Percentiles rank a stretch among this genome's conserved stretches.
These are phyloP conservation scores for Tachysurus fulvidraco DNA, from an alignment of 2,113 vertebrate genomes.

Conservation along the genomic window DNA sequence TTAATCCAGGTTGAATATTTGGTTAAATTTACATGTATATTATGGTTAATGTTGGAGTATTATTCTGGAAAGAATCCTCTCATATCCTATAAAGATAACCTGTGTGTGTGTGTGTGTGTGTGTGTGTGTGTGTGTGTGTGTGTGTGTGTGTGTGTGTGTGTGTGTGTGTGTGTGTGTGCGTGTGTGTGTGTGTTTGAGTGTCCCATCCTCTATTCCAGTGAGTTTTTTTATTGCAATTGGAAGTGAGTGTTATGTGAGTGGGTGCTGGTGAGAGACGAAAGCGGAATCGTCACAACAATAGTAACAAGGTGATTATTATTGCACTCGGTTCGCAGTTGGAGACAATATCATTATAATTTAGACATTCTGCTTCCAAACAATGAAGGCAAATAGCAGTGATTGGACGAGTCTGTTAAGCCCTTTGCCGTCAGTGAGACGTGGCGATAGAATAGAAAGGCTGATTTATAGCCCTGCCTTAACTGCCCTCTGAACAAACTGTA, in stretches of 20 bases:
- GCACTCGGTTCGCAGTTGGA: slow-evolving; percentile 56
- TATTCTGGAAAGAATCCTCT: background rate
- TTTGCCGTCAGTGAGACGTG: slow-evolving; percentile 51
- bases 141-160: background rate
- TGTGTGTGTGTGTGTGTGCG: background rate
- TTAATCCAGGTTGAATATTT: background rate
- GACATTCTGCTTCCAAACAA: slow-evolving; percentile 46
- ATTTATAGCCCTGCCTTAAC: slow-evolving; percentile 55
- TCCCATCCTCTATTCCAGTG: background rate
- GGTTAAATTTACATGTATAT: background rate
- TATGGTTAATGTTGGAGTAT: background rate
- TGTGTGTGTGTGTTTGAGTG: no score
- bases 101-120: background rate
- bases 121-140: slow-evolving; percentile 1
- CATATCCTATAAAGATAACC: background rate
- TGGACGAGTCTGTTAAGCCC: slow-evolving; percentile 53
- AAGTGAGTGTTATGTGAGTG: slow-evolving; percentile 43
- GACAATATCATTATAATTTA: slow-evolving; percentile 55
- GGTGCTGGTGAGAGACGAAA: slow-evolving; percentile 41
- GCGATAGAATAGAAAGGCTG: slow-evolving; percentile 53
- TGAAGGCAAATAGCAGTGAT: slow-evolving; percentile 52
- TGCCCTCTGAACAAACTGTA: slow-evolving; percentile 55
- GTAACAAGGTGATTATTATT: slow-evolving; percentile 55
- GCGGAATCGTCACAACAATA: slow-evolving; percentile 36
- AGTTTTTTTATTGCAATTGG: slow-evolving; percentile 38